Conservation (phyloP, 2,797 vertebrate genomes). For the Halcyon leucocephala region DNA sequence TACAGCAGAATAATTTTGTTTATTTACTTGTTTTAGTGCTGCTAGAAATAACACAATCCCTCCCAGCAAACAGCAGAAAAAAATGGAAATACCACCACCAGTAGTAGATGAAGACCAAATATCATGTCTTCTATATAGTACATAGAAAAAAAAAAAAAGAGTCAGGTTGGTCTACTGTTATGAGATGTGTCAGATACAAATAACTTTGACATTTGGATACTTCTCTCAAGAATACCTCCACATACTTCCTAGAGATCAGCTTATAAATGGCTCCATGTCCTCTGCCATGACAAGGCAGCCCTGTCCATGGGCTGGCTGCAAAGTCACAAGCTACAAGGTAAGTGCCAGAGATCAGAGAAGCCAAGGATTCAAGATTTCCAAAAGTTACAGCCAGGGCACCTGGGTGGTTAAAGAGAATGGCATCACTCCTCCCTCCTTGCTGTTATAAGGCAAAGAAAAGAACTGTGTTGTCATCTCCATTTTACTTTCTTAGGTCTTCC, state of each 20-base stretch:
- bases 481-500: neutral
- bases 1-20: neutral
- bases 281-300: neutral
- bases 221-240: neutral
- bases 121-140: neutral
- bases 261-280: neutral
- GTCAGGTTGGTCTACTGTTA: neutral
- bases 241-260: neutral
- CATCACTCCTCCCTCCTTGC: neutral
- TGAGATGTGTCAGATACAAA: neutral
- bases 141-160: neutral
- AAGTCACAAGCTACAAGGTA: neutral
- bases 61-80: neutral
- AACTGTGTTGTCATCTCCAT: neutral
- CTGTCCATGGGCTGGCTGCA: neutral
- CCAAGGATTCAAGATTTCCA: neutral
- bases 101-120: neutral
- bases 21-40: neutral
- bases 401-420: neutral
- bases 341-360: neutral
- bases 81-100: rapidly evolving
- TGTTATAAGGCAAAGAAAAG: neutral
- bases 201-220: neutral
- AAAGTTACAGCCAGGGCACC: neutral
- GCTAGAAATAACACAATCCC: neutral